Conservation (phyloP, 2,888 invertebrate genomes). For the Melikaiella ostensackeni region DNA sequence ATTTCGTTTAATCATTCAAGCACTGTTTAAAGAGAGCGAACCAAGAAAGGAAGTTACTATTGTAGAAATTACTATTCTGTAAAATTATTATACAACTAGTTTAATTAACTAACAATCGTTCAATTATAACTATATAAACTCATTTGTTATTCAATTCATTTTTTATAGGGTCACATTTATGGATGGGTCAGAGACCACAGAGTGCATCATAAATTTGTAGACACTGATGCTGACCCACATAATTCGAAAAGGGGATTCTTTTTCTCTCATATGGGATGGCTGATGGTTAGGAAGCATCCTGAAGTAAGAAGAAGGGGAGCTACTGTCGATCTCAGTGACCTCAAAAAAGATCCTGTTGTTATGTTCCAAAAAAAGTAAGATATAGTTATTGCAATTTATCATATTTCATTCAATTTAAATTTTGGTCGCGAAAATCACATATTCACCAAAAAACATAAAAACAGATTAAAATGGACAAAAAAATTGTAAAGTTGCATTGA, state of each 20-base stretch:
- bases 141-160: neutral
- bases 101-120: no score
- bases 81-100: neutral
- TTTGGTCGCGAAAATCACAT: neutral
- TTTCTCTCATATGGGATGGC: slow-evolving; percentile 97
- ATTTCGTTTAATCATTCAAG: no score
- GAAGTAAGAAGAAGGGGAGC: slow-evolving; percentile 92
- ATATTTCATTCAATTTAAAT: neutral
- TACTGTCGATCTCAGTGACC: slow-evolving; percentile 90
- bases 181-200: slow-evolving; percentile 92
- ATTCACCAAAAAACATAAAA: no score
- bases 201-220: slow-evolving; percentile 94
- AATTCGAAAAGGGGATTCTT: slow-evolving; percentile 94
- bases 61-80: neutral
- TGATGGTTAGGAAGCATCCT: slow-evolving; percentile 91
- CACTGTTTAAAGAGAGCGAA: no score
- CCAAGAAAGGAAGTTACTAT: no score
- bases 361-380: slow-evolving; percentile 91
- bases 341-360: slow-evolving; percentile 90
- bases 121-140: no score
- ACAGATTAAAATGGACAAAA: no score
- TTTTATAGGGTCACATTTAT: slow-evolving; percentile 87
- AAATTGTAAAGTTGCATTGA: no score
- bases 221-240: slow-evolving; percentile 94
- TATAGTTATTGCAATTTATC: neutral